phyloP scores from a whole-genome alignment of 2,888 invertebrate genomes.

The Hypsopygia costalis region DNA sequence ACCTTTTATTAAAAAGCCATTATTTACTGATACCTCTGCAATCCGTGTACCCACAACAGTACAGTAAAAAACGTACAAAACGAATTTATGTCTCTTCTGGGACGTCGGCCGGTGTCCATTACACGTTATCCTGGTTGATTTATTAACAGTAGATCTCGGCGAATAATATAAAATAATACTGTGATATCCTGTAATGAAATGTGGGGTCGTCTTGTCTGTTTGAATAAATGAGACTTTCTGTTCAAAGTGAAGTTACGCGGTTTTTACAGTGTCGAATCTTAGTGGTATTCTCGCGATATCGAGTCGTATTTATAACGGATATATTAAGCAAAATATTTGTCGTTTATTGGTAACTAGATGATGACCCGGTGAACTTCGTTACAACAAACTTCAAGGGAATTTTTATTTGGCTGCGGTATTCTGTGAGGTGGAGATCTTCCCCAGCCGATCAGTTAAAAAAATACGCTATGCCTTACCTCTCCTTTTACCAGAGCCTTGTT shows the following conservation, averaged over 20 bases:
- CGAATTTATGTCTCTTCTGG: constrained; percentile 70
- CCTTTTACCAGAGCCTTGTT: no score
- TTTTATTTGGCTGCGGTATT: no score
- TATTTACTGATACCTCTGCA: constrained; percentile 36
- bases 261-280: not conserved
- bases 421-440: no score
- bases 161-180: constrained; percentile 52
- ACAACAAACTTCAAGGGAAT: no score
- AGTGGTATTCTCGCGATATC: not conserved
- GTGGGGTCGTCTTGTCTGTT: not conserved
- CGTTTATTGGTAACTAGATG: no score
- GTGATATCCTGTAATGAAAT: constrained; percentile 51
- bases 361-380: no score
- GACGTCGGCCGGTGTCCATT: constrained; percentile 65
- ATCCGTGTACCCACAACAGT: constrained; percentile 46
- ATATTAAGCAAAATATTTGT: no score
- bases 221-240: constrained; percentile 1
- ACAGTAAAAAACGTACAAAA: constrained; percentile 66
- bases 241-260: not conserved
- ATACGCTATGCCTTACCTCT: no score
- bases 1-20: constrained; percentile 38
- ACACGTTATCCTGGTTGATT: constrained; percentile 75
- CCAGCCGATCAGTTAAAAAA: no score
- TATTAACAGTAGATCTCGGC: constrained; percentile 62
- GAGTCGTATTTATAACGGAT: no score